A percentile compares a stretch with the other conserved stretches of the same genome.
These are phyloP conservation scores for Zeuzera pyrina DNA, from an alignment of 2,888 invertebrate species.

Conservation along the genomic window DNA sequence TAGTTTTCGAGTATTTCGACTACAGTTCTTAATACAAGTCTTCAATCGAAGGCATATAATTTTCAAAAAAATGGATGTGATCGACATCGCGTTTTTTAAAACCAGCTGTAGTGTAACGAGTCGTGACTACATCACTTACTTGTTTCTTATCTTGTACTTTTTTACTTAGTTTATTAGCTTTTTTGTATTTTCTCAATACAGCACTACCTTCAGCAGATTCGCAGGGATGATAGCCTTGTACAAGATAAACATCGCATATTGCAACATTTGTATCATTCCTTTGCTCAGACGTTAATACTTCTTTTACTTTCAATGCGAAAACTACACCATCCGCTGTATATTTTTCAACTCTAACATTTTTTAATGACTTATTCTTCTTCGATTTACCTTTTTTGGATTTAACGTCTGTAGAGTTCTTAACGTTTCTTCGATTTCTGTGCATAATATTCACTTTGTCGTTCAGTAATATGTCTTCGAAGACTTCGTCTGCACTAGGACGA, in stretches of 20 bases:
- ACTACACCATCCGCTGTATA: conserved; percentile 34
- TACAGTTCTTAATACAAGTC: conserved; percentile 30
- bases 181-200: conserved; percentile 27
- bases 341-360: conserved; percentile 37
- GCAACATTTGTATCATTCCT: conserved; percentile 15
- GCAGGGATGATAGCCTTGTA: conserved; percentile 39
- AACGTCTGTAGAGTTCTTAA: conserved; percentile 8
- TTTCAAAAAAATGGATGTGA: conserved; percentile 25
- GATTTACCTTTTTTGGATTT: conserved; percentile 21
- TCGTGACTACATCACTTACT: conserved; percentile 6
- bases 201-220: conserved; percentile 31
- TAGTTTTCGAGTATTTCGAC: too few relatives aligned
- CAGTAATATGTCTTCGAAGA: background rate
- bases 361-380: conserved; percentile 19
- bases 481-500: background rate
- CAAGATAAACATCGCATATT: conserved; percentile 39
- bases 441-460: conserved; percentile 14
- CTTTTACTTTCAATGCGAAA: conserved; percentile 45
- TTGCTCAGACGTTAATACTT: conserved; percentile 18
- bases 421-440: conserved; percentile 24
- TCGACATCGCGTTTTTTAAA: conserved; percentile 38
- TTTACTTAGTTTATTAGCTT: conserved; percentile 28
- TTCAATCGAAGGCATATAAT: conserved; percentile 44
- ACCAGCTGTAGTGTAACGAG: conserved; percentile 15
- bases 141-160: conserved; percentile 28